A percentile compares a stretch with the other conserved stretches of the same genome.
phyloP scores from a whole-genome alignment of 2,888 invertebrate genomes.

The Psococerastis gibbosa region DNA sequence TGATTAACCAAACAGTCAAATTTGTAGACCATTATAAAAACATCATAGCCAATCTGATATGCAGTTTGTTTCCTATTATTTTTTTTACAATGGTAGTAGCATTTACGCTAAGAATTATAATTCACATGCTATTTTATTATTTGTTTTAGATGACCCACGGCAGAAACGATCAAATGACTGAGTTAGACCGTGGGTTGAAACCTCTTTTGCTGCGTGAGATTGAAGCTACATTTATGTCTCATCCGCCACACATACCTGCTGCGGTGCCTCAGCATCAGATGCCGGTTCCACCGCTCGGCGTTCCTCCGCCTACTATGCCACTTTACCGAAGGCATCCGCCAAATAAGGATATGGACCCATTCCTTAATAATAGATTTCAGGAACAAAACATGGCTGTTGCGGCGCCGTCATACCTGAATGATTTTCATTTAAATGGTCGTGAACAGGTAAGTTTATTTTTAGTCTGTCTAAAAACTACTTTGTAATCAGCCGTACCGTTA shows the following conservation, averaged over 20 bases:
- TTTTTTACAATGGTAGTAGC: too few relatives aligned
- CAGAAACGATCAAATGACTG: neutral
- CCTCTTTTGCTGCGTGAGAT: slow-evolving; percentile 1
- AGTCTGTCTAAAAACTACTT: too few relatives aligned
- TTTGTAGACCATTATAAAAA: too few relatives aligned
- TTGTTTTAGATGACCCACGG: too few relatives aligned
- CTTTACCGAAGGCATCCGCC: slow-evolving; percentile 2
- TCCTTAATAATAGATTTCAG: neutral
- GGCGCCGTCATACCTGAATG: neutral
- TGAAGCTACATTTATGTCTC: neutral
- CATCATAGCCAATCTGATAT: too few relatives aligned
- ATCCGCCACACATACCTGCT: neutral
- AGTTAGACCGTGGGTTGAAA: neutral
- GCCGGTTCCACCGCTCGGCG: neutral
- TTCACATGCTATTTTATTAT: too few relatives aligned
- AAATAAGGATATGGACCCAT: neutral
- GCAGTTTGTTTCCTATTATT: too few relatives aligned
- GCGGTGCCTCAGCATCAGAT: neutral
- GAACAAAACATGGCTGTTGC: neutral
- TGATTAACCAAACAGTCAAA: too few relatives aligned
- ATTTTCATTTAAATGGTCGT: slow-evolving; percentile 3
- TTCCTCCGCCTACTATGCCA: neutral
- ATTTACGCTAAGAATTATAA: too few relatives aligned
- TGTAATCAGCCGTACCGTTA: too few relatives aligned
- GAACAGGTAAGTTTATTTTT: slow-evolving; percentile 1